Base-by-base conservation (phyloP, 1,140 invertebrate species). In the Drosophila orena region DNA sequence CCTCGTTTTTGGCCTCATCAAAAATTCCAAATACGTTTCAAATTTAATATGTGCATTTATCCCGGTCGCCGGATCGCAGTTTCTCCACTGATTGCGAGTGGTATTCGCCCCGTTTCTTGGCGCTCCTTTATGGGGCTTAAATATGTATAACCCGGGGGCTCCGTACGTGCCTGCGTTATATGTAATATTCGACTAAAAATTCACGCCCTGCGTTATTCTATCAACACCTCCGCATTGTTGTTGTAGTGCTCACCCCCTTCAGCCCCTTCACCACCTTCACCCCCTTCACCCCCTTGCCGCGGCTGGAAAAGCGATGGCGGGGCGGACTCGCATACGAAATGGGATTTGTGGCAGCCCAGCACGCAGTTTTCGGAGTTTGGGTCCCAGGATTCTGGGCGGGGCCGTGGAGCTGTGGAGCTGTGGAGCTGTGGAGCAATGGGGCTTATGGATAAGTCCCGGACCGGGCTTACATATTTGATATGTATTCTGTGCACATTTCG, bases 1-100 rank as follows among this genome's bases (percentile, higher is more conserved):
- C 43, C 56, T 72, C 75, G 46, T 53, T 52, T 65, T 27, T 59
- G 20, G 46, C 27, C 86, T 90, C 70, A 90, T 90, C 86, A 90
- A 90, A 90, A 86, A 90, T 90, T 90, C 88, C 68, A 75, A 80
- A 90, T 86, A 79, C 86, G 88, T 90, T 90, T 90, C 81, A 88
- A 91, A 88, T 90, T 88, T 88, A 88, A 88, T 88, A 88, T 88
- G 85, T 86, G 84, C 78, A 83, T 86, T 86, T 86, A 88, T 84
- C 79, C 69, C 50, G 22, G 46, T 37, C 54, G 58, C 55, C 80
- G 59, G 38, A 35, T 46, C 43, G 64, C 71, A 81, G 61, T 80
- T 75, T 54, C 77, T 44, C 69, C 69, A 49, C 74, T 62, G 79
- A 81, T 81, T 81, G 68, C 44, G 8, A 54, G 43, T 27, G 53